phyloP scores from a whole-genome alignment of 2,113 vertebrate genomes.

The Oryzias celebensis region DNA sequence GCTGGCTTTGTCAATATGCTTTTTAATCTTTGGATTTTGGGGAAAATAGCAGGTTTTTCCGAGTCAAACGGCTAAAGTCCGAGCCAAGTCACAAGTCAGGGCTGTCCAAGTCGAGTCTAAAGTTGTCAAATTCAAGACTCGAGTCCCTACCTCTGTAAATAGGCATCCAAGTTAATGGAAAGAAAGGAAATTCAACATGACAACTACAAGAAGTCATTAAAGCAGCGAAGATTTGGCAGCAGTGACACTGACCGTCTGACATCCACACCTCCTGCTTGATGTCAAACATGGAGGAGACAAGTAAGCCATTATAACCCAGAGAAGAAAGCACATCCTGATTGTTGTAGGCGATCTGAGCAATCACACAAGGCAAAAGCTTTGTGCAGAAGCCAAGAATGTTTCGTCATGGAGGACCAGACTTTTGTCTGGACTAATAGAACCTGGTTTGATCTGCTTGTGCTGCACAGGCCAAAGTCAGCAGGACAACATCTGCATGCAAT shows the following conservation, averaged over 20 bases:
- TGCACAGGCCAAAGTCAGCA: constrained; percentile 49
- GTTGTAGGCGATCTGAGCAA: constrained; percentile 36
- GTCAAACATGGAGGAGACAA: constrained; percentile 35
- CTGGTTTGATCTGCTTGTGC: constrained; percentile 49
- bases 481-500: constrained; percentile 75
- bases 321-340: constrained; percentile 33
- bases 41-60: too few species aligned
- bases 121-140: too few species aligned
- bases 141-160: too few species aligned
- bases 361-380: constrained; percentile 55
- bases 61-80: too few species aligned
- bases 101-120: too few species aligned
- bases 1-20: too few species aligned
- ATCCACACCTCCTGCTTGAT: constrained; percentile 63
- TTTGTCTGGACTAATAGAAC: constrained; percentile 68
- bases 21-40: too few species aligned
- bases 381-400: constrained; percentile 54
- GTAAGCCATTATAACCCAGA: constrained; percentile 16
- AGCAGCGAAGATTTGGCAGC: constrained; percentile 29
- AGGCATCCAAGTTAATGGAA: constrained; percentile 14
- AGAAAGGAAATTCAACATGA: constrained; percentile 56
- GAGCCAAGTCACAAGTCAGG: too few species aligned
- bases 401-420: constrained; percentile 57
- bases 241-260: constrained; percentile 58
- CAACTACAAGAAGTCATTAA: constrained; percentile 50